phyloP scores from a whole-genome alignment of 2,113 vertebrate genomes.

The Nesoenas mayeri region DNA sequence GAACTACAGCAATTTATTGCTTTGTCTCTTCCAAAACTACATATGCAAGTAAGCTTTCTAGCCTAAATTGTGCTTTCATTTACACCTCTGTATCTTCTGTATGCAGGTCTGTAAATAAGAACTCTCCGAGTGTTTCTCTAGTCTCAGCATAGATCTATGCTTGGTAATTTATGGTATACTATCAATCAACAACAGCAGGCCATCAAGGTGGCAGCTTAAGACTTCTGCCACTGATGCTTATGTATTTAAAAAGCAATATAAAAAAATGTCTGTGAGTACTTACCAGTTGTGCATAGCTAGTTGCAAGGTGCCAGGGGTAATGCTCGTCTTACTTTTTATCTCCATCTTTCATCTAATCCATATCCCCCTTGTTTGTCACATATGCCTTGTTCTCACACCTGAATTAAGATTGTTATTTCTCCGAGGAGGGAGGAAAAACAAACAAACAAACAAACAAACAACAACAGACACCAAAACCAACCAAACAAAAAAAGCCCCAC shows the following conservation, averaged over 20 bases:
- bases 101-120: background rate
- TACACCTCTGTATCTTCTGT: background rate
- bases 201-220: background rate
- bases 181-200: background rate
- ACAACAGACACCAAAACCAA: fast-evolving
- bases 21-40: background rate
- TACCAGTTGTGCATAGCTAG: background rate
- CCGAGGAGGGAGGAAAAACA: background rate
- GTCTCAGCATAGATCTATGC: background rate
- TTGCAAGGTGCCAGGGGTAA: background rate
- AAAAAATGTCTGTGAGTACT: background rate
- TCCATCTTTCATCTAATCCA: background rate
- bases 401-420: background rate
- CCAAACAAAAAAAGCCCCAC: background rate
- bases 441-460: too few relatives aligned
- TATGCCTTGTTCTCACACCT: background rate
- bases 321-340: background rate
- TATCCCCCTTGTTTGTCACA: background rate
- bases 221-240: background rate
- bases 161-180: background rate
- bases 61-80: background rate
- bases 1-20: background rate
- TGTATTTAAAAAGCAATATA: background rate
- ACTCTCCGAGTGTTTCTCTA: background rate
- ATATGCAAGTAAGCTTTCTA: background rate